Evolutionary conservation across 1,140 invertebrate genomes (phyloP).

Genomic region (Drosophila bifasciata): DNA sequence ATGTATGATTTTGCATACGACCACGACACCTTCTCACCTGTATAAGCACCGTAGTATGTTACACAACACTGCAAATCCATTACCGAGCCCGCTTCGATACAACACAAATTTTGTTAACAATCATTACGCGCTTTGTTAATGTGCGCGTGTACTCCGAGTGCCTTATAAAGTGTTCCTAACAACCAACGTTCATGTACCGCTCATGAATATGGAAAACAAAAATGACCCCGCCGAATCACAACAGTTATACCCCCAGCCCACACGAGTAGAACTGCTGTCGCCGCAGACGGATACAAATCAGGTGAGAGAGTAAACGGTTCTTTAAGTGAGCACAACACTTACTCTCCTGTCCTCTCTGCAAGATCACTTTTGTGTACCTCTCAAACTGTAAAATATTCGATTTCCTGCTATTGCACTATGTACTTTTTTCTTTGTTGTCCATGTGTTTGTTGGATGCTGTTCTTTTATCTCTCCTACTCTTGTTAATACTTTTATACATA

Average conservation of each 20-base stretch:
- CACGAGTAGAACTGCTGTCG: conserved; percentile 56
- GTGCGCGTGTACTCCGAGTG: conserved; percentile 19
- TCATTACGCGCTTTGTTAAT: conserved; percentile 24
- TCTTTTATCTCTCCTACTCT: neutral
- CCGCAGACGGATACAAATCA: conserved; percentile 57
- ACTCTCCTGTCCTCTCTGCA: conserved; percentile 1
- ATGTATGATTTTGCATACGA: too few relatives aligned
- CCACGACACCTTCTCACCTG: too few relatives aligned
- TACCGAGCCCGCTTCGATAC: too few relatives aligned
- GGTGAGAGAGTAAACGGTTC: conserved; percentile 44
- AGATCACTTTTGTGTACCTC: conserved; percentile 3
- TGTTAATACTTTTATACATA: conserved; percentile 8
- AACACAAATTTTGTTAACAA: conserved; percentile 39
- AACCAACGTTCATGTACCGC: conserved; percentile 9
- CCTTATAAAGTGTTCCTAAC: conserved; percentile 46
- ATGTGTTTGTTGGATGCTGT: neutral
- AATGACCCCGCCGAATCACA: conserved; percentile 45
- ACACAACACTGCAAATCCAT: too few relatives aligned
- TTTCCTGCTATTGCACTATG: too few relatives aligned
- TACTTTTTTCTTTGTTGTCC: too few relatives aligned
- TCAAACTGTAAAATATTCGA: conserved; percentile 8
- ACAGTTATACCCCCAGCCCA: conserved; percentile 54
- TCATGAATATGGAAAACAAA: conserved; percentile 44
- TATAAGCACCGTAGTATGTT: too few relatives aligned
- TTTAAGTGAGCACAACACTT: conserved; percentile 20